Percentiles rank a stretch among this genome's conserved stretches.
Evolutionary conservation across 1,140 invertebrate species (phyloP).

Genomic region (Eumaeus atala): DNA sequence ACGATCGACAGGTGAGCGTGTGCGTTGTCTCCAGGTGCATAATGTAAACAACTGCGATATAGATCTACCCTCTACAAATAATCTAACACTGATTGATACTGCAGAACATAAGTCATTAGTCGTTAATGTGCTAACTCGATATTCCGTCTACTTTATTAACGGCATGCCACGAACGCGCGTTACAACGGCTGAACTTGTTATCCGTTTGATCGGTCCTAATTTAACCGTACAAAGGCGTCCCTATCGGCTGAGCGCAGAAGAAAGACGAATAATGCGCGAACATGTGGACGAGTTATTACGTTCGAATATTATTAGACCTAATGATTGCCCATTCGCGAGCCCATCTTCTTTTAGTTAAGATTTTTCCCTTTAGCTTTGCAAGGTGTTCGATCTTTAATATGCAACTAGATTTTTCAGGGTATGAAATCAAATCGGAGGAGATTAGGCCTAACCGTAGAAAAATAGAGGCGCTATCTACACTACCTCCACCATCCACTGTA

Average conservation of each 20-base stretch:
- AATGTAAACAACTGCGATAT: too few relatives aligned
- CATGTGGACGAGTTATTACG: not conserved
- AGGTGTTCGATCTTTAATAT: not conserved
- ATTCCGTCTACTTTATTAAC: too few relatives aligned
- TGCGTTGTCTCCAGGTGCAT: too few relatives aligned
- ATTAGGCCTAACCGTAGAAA: not conserved
- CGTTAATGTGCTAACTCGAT: too few relatives aligned
- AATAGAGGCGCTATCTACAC: not conserved
- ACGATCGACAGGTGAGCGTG: too few relatives aligned
- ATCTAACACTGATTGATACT: too few relatives aligned
- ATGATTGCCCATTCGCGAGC: not conserved
- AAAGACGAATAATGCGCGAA: not conserved
- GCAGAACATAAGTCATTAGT: too few relatives aligned
- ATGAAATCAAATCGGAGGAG: not conserved
- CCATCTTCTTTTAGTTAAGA: not conserved
- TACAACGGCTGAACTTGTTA: conserved; percentile 14
- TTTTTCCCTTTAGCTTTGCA: not conserved
- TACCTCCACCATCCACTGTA: not conserved
- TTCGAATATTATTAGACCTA: not conserved
- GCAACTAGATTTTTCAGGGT: not conserved
- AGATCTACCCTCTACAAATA: too few relatives aligned
- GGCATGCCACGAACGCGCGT: conserved; percentile 8
- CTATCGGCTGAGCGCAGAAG: not conserved
- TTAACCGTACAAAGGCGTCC: conserved; percentile 15
- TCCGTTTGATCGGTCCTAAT: conserved; percentile 11